Evolutionary conservation across 2,888 invertebrate species (phyloP), one percentile per base, ranked within the genome.

Genomic region (Lasioglossum marginatum): DNA sequence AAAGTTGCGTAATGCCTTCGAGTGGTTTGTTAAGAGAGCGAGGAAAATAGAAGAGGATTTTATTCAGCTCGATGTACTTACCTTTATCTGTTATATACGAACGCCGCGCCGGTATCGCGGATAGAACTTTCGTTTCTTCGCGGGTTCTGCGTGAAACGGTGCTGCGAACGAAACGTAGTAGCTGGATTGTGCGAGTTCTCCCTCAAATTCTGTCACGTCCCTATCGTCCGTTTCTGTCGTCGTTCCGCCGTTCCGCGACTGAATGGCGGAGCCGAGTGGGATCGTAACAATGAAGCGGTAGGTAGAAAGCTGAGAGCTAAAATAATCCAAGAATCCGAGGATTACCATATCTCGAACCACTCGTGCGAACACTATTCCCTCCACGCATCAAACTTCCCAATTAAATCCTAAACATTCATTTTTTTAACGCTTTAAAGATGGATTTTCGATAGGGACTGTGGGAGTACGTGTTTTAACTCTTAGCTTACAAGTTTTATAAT

Each of bases 211-310:
- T 45, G 34, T 72, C 84, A 52, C 75, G 78, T 84, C 71, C 75
- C 78, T 57, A 75, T 82, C 82, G 78, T 78, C 81, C 82, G 57
- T 84, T 78, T 77, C 77, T n/a, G 16, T 34, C 57, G 70, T 66
- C 72, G 60, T 82, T 79, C 73, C 37, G 57, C 63, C 72, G 60
- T 82, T 79, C 73, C 37, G 57, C 63, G 75, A 19, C 23, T 45
- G 37, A 66, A 63, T 27, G 48, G 34, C 48, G 37, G 3, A 48
- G 52, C 31, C 14, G 73, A 37, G 48, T n/a, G 4, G 6, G 52
- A 12, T 52, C 23, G 80, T 74, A 68, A 80, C 75, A 80, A 80
- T 75, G 80, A 75, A 75, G 34, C 75, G 48, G 74, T 68, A 68
- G 43, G 43, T 57, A 75, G 31, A 57, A 68, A 40, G 52, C 75